Conservation (phyloP, 2,888 invertebrate genomes). For the Thera obeliscata region DNA sequence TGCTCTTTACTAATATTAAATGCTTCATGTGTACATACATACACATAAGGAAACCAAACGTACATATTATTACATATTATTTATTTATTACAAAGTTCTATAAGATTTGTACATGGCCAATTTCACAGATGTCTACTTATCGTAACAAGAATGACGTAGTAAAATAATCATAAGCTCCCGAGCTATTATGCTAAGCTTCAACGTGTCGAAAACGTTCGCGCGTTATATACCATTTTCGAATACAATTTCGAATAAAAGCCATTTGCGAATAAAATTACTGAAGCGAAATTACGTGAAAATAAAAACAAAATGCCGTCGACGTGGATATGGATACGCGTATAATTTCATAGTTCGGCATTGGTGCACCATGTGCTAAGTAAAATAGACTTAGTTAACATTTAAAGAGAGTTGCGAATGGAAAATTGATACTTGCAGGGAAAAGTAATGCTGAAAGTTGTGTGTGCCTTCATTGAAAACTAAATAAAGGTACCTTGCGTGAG, state of each 20-base stretch:
- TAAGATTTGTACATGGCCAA: no score
- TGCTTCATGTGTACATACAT: no score
- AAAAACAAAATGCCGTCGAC: constrained; percentile 51
- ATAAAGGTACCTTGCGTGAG: not conserved
- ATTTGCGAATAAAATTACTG: constrained; percentile 51
- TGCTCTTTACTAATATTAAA: no score
- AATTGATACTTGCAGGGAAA: not conserved
- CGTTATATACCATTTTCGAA: constrained; percentile 56
- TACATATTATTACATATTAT: no score
- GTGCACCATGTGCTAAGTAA: not conserved
- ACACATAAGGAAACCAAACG: no score
- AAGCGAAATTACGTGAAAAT: constrained; percentile 63
- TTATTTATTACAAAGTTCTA: no score
- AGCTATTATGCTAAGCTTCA: constrained; percentile 28
- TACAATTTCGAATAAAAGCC: constrained; percentile 49
- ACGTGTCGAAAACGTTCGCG: constrained; percentile 43
- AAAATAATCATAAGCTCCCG: not conserved
- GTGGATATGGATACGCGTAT: constrained; percentile 37
- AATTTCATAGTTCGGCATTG: constrained; percentile 25
- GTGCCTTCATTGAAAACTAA: not conserved
- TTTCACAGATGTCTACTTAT: not conserved
- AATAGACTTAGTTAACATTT: not conserved
- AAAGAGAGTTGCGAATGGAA: not conserved
- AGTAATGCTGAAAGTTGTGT: not conserved
- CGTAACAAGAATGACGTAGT: not conserved